Base-by-base conservation (phyloP, 2,888 invertebrate species). In the Aleiodes testaceus region DNA sequence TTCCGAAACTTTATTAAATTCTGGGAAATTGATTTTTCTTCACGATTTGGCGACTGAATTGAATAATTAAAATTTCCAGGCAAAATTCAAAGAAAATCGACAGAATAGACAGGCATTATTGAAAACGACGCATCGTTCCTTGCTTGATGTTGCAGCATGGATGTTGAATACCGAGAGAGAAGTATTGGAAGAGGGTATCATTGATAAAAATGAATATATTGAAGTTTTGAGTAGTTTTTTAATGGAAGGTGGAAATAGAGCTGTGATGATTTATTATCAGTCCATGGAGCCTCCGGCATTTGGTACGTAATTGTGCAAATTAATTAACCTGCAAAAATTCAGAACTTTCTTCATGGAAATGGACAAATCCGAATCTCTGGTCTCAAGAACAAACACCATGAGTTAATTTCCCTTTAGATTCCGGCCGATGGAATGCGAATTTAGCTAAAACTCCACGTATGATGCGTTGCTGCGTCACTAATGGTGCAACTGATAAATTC, bases 201-300 rank as follows among this genome's bases (percentile, higher is more conserved):
- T 91, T 67, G 96, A 96, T 85, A 90, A 91, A 59, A 91, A 92
- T 69, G 82, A 88, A 68, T 91, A 92, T 79, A 85, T 93, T 1
- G 90, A 92, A 9, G 81, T 91, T 18, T 84, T 95, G 70, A 90
- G 91, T 63, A 91, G 90, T 77, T 89, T 93, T 49, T 89, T 93
- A 18, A 89, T 87, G 5, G 90, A 91, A 73, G 91, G 91, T 20
- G 92, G 92, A 1, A 88, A 89, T 69, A 89, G 89, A 75, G 91
- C 92, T 59, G 84, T 93, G 63, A 88, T 93, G 69, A 89, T 95
- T 72, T 92, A 91, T 83, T 92, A 92, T 87, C 93, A 93, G 77
- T 84, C 91, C 20, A 89, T 92, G 79, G 89, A 90, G 47, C 91
- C 92, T 0, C 91, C 93, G 66, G 90, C 91, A 75, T 87, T 92